Conservation (phyloP, 2,113 vertebrate species). For the Chiloscyllium plagiosum region DNA sequence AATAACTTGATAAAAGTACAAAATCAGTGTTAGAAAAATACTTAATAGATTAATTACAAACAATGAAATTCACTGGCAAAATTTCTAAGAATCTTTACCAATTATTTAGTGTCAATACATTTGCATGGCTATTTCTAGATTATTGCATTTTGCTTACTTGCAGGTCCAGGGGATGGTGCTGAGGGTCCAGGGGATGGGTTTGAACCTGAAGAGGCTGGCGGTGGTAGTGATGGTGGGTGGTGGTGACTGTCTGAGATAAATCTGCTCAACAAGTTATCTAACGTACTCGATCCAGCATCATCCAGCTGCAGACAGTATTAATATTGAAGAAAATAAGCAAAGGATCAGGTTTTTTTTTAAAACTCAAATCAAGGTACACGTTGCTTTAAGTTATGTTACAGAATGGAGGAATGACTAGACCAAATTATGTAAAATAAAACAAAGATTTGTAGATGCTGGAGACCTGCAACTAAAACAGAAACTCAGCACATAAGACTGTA, state of each 20-base stretch:
- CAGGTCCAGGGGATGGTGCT: constrained; percentile 87
- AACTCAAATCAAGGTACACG: too few relatives aligned
- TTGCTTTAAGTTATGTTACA: background rate
- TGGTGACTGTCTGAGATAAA: constrained; percentile 86
- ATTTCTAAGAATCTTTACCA: background rate
- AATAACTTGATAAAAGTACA: background rate
- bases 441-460: too few relatives aligned
- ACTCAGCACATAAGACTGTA: too few relatives aligned
- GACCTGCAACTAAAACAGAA: too few relatives aligned
- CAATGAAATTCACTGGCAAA: background rate
- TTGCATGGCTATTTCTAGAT: background rate
- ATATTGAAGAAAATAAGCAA: background rate
- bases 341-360: background rate
- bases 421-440: background rate
- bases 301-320: constrained; percentile 66
- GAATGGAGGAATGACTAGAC: background rate
- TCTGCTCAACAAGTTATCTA: constrained; percentile 83
- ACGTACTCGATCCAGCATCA: constrained; percentile 87
- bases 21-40: background rate
- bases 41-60: background rate
- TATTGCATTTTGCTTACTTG: constrained; percentile 62
- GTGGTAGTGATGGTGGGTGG: constrained; percentile 67
- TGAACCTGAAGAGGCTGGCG: constrained; percentile 57
- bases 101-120: background rate
- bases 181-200: constrained; percentile 89